These are phyloP conservation scores for Drosophila ambigua DNA, from an alignment of 1,140 invertebrate species.

Conservation along the genomic window DNA sequence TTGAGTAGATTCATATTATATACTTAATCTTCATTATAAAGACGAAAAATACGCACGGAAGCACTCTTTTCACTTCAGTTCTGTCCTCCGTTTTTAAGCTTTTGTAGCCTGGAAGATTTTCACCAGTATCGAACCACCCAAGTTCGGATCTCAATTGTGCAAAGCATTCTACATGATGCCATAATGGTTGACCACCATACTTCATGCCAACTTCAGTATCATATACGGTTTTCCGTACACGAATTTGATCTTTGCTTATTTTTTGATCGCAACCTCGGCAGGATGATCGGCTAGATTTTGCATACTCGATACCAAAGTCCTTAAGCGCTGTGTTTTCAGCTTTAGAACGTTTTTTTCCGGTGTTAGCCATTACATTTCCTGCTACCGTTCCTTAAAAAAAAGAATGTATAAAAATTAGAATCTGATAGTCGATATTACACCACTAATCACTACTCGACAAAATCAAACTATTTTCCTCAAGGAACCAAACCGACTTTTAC, in stretches of 20 bases:
- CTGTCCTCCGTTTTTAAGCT: slow-evolving; percentile 91
- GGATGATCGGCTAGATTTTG: slow-evolving; percentile 92
- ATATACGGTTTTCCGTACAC: slow-evolving; percentile 94
- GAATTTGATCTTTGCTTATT: slow-evolving; percentile 92
- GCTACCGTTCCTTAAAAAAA: slow-evolving; percentile 26
- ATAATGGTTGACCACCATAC: slow-evolving; percentile 92
- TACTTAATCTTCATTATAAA: background rate
- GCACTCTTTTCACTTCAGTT: slow-evolving; percentile 86
- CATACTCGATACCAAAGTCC: slow-evolving; percentile 94
- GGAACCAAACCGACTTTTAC: no score
- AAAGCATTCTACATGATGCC: slow-evolving; percentile 98
- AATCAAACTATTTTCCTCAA: no score
- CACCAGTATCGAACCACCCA: slow-evolving; percentile 89
- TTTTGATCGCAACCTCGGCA: slow-evolving; percentile 94
- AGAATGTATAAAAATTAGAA: no score
- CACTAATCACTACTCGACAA: no score
- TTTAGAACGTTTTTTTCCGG: slow-evolving; percentile 84
- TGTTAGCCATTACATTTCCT: slow-evolving; percentile 28
- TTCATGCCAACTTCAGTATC: slow-evolving; percentile 91
- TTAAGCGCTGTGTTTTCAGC: slow-evolving; percentile 83
- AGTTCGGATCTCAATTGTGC: slow-evolving; percentile 86
- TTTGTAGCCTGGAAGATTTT: slow-evolving; percentile 90
- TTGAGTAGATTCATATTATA: background rate
- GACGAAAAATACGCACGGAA: slow-evolving; percentile 61
- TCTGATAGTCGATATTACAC: no score